These are phyloP conservation scores for Lithodes maja DNA, from an alignment of 2,888 invertebrate species.

Conservation along the genomic window DNA sequence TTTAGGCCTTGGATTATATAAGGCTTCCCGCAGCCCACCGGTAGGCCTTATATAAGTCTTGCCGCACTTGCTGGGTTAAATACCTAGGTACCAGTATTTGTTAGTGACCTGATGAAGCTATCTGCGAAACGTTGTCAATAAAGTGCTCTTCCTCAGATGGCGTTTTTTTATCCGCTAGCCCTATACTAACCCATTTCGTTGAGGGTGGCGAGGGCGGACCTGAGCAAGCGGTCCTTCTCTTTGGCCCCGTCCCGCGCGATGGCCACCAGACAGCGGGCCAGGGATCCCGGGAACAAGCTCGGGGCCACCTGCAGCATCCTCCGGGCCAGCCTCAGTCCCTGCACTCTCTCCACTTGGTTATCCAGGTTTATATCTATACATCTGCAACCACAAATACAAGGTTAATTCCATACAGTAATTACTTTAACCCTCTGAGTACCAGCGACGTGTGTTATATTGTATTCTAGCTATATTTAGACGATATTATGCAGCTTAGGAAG, in stretches of 20 bases:
- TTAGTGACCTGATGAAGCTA: constrained; percentile 21
- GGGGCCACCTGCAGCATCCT: too few relatives aligned
- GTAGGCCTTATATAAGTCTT: background rate
- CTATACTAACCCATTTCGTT: constrained; percentile 86
- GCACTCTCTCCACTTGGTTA: too few relatives aligned
- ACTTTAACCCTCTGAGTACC: background rate
- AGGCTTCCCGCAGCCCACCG: too few relatives aligned
- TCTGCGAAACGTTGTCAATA: background rate
- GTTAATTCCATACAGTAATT: background rate
- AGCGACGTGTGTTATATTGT: too few relatives aligned
- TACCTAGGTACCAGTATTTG: too few relatives aligned
- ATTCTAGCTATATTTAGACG: background rate
- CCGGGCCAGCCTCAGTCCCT: constrained; percentile 79
- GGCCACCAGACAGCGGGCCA: constrained; percentile 88
- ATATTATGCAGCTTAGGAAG: too few relatives aligned
- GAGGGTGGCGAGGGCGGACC: constrained; percentile 89
- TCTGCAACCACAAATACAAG: background rate
- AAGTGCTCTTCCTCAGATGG: background rate
- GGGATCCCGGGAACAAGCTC: too few relatives aligned
- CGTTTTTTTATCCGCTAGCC: background rate
- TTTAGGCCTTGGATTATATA: too few relatives aligned
- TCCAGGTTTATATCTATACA: background rate
- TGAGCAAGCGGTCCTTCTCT: constrained; percentile 87
- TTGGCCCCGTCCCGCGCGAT: constrained; percentile 86
- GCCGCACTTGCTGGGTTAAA: too few relatives aligned